Conservation (phyloP, 1,140 invertebrate genomes). For the Rhagoletis zephyria region DNA sequence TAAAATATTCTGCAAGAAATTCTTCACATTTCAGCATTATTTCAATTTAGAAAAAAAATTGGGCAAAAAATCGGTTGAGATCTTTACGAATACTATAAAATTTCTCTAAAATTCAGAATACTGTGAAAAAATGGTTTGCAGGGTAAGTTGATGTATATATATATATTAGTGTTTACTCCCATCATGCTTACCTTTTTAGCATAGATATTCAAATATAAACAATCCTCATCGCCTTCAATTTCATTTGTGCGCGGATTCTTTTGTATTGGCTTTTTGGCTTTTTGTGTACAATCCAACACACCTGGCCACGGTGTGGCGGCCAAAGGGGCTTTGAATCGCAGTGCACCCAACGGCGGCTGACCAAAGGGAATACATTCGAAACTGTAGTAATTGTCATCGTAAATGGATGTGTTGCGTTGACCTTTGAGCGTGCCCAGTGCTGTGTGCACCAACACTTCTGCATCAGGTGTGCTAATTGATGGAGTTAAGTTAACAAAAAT, state of each 20-base stretch:
- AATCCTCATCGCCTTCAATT: constrained; percentile 80
- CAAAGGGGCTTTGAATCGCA: constrained; percentile 75
- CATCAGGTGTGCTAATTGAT: background rate
- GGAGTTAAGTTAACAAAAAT: too few species aligned
- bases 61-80: too few species aligned
- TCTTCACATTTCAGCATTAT: too few species aligned
- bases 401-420: constrained; percentile 62
- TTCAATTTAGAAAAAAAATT: too few species aligned
- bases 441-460: background rate
- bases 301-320: constrained; percentile 74
- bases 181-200: constrained; percentile 70
- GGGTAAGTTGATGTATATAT: too few species aligned
- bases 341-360: constrained; percentile 73
- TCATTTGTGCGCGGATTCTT: constrained; percentile 59
- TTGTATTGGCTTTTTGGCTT: constrained; percentile 63
- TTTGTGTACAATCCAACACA: constrained; percentile 74
- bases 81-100: too few species aligned
- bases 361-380: constrained; percentile 73
- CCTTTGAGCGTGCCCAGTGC: constrained; percentile 63
- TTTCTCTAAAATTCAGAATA: too few species aligned
- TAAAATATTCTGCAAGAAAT: too few species aligned
- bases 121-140: too few species aligned
- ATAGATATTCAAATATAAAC: constrained; percentile 87
- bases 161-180: too few species aligned
- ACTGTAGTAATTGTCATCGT: constrained; percentile 65